Evolutionary conservation across 2,888 invertebrate genomes (phyloP).

Genomic region (Pammene aurita): DNA sequence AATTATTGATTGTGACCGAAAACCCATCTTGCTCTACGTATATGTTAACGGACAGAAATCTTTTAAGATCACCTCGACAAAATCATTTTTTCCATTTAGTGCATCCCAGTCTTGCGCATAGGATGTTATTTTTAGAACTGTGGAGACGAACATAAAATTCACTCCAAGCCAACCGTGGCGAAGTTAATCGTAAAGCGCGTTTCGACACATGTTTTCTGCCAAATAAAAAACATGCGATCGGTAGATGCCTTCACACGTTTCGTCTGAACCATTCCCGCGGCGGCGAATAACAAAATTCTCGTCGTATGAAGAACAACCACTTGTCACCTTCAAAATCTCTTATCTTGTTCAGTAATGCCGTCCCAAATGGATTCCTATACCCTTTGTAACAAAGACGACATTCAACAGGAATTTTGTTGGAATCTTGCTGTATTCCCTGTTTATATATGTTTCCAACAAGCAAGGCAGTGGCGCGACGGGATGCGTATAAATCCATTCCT

Average conservation of each 20-base stretch:
- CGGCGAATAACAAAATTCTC: slow-evolving; percentile 42
- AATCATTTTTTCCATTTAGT: neutral
- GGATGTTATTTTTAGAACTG: slow-evolving; percentile 35
- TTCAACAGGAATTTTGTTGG: slow-evolving; percentile 3
- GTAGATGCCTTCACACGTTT: slow-evolving; percentile 44
- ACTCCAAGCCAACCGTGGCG: slow-evolving; percentile 31
- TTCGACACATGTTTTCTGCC: slow-evolving; percentile 41
- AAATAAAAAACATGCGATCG: slow-evolving; percentile 42
- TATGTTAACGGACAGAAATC: too few species aligned
- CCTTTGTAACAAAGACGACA: neutral
- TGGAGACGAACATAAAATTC: slow-evolving; percentile 38
- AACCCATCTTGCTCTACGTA: too few species aligned
- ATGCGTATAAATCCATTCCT: slow-evolving; percentile 67
- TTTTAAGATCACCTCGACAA: neutral
- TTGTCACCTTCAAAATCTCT: slow-evolving; percentile 19
- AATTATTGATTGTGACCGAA: too few species aligned
- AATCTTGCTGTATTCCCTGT: slow-evolving; percentile 13
- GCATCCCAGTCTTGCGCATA: slow-evolving; percentile 1
- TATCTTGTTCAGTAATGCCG: neutral
- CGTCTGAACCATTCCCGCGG: slow-evolving; percentile 37
- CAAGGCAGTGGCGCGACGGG: slow-evolving; percentile 60
- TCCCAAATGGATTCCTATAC: slow-evolving; percentile 1
- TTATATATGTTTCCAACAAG: slow-evolving; percentile 47
- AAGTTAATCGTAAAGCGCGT: slow-evolving; percentile 38
- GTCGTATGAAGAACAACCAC: slow-evolving; percentile 39